These are phyloP conservation scores for Pangasius mekongensis DNA, from an alignment of 2,797 vertebrate genomes.

Conservation along the genomic window DNA sequence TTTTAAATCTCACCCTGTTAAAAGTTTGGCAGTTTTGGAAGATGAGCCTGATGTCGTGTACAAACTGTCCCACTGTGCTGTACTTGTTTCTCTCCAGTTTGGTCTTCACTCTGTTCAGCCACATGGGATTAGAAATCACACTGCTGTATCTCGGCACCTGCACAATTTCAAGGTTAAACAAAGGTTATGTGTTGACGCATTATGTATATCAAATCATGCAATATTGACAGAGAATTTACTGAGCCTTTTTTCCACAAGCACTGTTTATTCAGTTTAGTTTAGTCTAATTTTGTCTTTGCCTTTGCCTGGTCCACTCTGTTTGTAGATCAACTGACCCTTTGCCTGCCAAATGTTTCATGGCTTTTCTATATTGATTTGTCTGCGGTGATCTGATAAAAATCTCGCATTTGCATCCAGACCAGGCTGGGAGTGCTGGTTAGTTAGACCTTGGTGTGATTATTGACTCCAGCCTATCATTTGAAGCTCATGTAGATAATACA, in stretches of 20 bases:
- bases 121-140: slow-evolving; percentile 52
- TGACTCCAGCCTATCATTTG: background rate
- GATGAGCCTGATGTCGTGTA: slow-evolving; percentile 48
- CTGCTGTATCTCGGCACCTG: slow-evolving; percentile 45
- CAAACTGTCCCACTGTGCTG: slow-evolving; percentile 49
- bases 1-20: slow-evolving; percentile 50
- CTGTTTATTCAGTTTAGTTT: background rate
- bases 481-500: background rate
- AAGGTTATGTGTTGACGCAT: background rate
- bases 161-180: background rate
- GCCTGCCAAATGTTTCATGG: background rate
- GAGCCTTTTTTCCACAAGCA: background rate
- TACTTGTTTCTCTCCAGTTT: slow-evolving; percentile 49
- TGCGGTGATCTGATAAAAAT: background rate
- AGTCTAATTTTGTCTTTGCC: background rate
- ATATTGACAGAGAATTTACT: background rate
- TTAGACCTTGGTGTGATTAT: background rate
- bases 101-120: slow-evolving; percentile 54
- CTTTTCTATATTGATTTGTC: background rate
- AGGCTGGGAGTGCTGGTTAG: background rate
- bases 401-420: background rate
- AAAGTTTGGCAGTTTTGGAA: slow-evolving; percentile 56
- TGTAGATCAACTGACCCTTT: background rate
- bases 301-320: background rate
- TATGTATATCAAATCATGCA: background rate